These are phyloP conservation scores for Myxocyprinus asiaticus DNA, from an alignment of 2,113 vertebrate species.

Conservation along the genomic window DNA sequence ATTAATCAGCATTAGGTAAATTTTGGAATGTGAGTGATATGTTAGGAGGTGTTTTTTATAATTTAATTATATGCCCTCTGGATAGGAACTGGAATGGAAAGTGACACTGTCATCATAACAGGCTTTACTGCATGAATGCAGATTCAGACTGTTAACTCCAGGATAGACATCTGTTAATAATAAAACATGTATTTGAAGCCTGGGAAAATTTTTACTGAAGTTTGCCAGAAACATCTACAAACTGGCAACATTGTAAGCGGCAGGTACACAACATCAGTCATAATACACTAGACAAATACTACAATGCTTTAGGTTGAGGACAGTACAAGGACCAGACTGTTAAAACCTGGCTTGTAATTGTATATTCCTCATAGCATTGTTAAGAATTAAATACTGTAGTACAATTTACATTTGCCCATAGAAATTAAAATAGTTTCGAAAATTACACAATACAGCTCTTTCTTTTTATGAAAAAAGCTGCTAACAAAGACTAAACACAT, in stretches of 20 bases:
- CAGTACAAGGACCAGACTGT: neutral
- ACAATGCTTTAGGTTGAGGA: neutral
- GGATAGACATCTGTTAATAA: neutral
- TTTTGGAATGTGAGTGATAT: constrained; percentile 40
- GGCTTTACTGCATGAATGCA: constrained; percentile 30
- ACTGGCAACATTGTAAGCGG: neutral
- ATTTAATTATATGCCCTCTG: constrained; percentile 16
- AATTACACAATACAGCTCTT: neutral
- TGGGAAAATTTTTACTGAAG: neutral
- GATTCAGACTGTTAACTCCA: neutral
- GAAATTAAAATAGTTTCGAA: no score
- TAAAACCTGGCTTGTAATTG: neutral
- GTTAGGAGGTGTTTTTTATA: constrained; percentile 28
- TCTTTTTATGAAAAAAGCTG: neutral
- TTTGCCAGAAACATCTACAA: neutral
- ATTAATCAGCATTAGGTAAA: constrained; percentile 1
- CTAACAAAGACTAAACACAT: neutral
- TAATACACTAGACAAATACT: neutral
- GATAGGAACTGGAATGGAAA: constrained; percentile 1
- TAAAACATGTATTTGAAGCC: constrained; percentile 11
- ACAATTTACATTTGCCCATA: neutral
- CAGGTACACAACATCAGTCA: neutral
- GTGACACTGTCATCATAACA: neutral
- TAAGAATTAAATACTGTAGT: neutral
- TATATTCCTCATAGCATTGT: neutral